Conservation (phyloP, 2,113 vertebrate species). For the Delphinus delphis region DNA sequence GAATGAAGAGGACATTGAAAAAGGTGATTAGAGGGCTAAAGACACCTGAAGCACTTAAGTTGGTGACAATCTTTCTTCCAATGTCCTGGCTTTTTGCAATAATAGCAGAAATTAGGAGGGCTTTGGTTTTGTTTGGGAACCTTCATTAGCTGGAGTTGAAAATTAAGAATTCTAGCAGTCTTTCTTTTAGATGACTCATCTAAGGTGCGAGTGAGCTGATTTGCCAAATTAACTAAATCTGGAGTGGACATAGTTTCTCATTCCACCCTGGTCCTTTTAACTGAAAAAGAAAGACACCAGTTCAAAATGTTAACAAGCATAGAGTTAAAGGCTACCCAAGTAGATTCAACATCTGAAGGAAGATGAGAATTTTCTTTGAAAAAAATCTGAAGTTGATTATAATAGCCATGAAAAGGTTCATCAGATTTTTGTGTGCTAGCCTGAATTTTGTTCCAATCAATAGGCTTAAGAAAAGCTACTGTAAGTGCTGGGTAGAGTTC, state of each 20-base stretch:
- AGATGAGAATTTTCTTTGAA: background rate
- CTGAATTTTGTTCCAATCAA: too few species aligned
- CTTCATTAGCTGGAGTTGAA: too few species aligned
- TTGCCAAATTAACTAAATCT: background rate
- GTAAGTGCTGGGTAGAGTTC: too few species aligned
- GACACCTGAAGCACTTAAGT: background rate
- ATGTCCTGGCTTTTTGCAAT: background rate
- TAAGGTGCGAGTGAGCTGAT: background rate
- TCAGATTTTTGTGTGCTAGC: background rate
- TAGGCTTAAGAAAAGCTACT: too few species aligned
- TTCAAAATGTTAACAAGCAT: background rate
- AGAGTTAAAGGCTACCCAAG: background rate
- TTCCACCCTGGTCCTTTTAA: background rate
- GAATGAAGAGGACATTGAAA: background rate
- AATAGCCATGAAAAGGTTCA: background rate
- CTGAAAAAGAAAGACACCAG: background rate
- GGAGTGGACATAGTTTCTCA: background rate
- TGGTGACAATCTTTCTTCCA: background rate
- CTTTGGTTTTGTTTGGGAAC: background rate
- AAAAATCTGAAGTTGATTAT: background rate
- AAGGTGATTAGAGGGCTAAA: background rate
- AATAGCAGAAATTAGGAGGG: background rate
- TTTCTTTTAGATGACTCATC: too few species aligned
- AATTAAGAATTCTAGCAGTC: too few species aligned
- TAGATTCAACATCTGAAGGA: background rate